A percentile compares a stretch with the other conserved stretches of the same genome.
These are phyloP conservation scores for Napeogenes inachia DNA, from an alignment of 2,888 invertebrate genomes.

Conservation along the genomic window DNA sequence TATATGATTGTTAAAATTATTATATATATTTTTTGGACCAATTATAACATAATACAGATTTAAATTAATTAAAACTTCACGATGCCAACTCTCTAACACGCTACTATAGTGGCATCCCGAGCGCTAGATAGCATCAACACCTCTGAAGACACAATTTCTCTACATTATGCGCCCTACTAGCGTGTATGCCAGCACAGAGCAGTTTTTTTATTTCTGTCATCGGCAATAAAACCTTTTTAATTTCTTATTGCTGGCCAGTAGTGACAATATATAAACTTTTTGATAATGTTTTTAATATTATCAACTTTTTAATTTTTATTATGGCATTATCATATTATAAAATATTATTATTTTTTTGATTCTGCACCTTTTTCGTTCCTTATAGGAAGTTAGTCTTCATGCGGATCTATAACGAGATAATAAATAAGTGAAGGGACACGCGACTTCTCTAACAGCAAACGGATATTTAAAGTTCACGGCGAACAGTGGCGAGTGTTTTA, in stretches of 20 bases:
- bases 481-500: slow-evolving; percentile 11
- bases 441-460: slow-evolving; percentile 11
- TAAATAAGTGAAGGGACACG: slow-evolving; percentile 18
- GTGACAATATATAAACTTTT: not conserved
- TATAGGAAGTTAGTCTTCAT: not conserved
- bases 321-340: too few species aligned
- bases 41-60: not conserved
- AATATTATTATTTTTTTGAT: not conserved
- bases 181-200: slow-evolving; percentile 33
- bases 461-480: slow-evolving; percentile 28
- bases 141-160: slow-evolving; percentile 46
- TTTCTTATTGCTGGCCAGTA: slow-evolving; percentile 1
- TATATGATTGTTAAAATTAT: not conserved
- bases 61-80: slow-evolving; percentile 5
- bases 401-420: slow-evolving; percentile 2
- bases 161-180: slow-evolving; percentile 40
- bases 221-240: not conserved
- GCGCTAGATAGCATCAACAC: slow-evolving; percentile 63
- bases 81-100: slow-evolving; percentile 36
- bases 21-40: too few species aligned
- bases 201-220: slow-evolving; percentile 7
- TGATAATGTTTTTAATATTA: not conserved
- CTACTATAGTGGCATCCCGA: slow-evolving; percentile 52
- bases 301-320: not conserved
- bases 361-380: slow-evolving; percentile 3